Evolutionary conservation across 2,888 invertebrate genomes (phyloP), one percentile per base, ranked within the genome.

Genomic region (Drosophila nr. perissopoda): DNA sequence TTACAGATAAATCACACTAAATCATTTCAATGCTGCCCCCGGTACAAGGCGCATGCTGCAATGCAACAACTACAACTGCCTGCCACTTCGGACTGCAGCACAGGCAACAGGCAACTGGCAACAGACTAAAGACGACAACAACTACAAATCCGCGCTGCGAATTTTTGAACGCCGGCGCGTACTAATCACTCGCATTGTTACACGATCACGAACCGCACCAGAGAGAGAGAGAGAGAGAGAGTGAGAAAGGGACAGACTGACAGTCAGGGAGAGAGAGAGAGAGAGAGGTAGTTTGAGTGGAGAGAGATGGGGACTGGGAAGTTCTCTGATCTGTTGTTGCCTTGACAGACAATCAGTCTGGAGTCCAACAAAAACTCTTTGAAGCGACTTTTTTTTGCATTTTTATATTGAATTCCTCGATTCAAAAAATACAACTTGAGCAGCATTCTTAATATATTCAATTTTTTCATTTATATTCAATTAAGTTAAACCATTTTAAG

Each of bases 1-100:
- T 87, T 86, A 81, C 90, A 91, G 91, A 91, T 91, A 91, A 91
- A 91, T 91, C 91, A 91, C 91, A 90, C 89, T 89, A 91, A 91
- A 91, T 91, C 91, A 86, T 86, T 91, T 91, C 90, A 83, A 89
- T 83, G 79, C 74, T 57, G 76, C 68, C 70, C 69, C 70, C 82
- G 79, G 85, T 76, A 64, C 70, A 57, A 63, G 75, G 74, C 83
- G 80, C 88, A 82, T 89, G 88, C 88, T 67, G 80, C 88, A 77
- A 82, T 87, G 88, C 88, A 76, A 61, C 71, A 59, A 73, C 74
- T 83, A 83, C 88, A 75, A 64, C 70, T 67, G 63, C 49, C 18
- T 18, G 49, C 27, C 59, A 59, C 21, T 13, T 31, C 16, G n/a
- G n/a, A 63, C 70, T 33, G 46, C 52, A 49, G 46, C 61, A 65